Evolutionary conservation across 2,113 vertebrate species (phyloP).

Genomic region (Myotis davidii): DNA sequence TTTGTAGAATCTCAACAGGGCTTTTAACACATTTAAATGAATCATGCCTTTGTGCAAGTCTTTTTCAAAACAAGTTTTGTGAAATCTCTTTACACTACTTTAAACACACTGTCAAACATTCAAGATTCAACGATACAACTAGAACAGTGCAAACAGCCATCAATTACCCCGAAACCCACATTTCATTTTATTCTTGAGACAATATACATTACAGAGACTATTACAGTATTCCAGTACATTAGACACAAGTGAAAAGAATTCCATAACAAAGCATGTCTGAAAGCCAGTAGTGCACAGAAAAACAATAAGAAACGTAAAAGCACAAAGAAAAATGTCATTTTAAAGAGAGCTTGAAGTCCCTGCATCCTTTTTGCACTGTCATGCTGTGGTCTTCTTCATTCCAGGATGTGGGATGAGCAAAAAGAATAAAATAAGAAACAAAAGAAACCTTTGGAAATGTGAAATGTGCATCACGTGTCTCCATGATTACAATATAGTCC

Average conservation of each 20-base stretch:
- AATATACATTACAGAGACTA: constrained; percentile 58
- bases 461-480: constrained; percentile 72
- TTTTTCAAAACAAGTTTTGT: neutral
- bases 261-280: constrained; percentile 74
- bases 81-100: neutral
- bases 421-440: constrained; percentile 62
- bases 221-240: constrained; percentile 21
- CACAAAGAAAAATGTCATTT: constrained; percentile 80
- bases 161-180: constrained; percentile 47
- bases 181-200: constrained; percentile 64
- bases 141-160: constrained; percentile 27
- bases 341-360: constrained; percentile 52
- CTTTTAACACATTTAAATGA: constrained; percentile 79
- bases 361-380: constrained; percentile 78
- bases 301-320: constrained; percentile 77
- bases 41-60: constrained; percentile 63
- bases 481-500: constrained; percentile 84
- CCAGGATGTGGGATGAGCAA: constrained; percentile 80
- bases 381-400: constrained; percentile 85
- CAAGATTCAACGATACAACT: constrained; percentile 34
- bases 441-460: constrained; percentile 79
- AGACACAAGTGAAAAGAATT: constrained; percentile 73
- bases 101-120: constrained; percentile 49
- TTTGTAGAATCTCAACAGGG: constrained; percentile 67
- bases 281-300: constrained; percentile 83